phyloP scores from a whole-genome alignment of 2,113 vertebrate genomes.

The Acinonyx jubatus region DNA sequence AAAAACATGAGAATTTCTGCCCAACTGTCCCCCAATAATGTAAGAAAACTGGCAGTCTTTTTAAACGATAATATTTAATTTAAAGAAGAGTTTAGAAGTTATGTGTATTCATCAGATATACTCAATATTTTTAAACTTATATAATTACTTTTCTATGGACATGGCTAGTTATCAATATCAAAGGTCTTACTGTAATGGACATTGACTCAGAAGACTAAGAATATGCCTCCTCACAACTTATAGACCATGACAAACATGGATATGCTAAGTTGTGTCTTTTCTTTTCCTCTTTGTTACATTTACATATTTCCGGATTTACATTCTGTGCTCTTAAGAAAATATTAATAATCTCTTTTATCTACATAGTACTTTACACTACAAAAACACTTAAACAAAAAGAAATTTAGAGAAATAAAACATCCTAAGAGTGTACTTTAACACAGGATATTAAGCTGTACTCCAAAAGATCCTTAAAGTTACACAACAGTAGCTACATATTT shows the following conservation, averaged over 20 bases:
- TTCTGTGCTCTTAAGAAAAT: neutral
- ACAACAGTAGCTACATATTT: neutral
- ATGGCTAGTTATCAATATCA: slow-evolving; percentile 26
- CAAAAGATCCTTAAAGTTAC: neutral
- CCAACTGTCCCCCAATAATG: neutral
- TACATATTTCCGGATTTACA: neutral
- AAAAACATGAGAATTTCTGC: neutral
- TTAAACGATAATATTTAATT: slow-evolving; percentile 5
- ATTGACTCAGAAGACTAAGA: neutral
- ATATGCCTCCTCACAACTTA: neutral
- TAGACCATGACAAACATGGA: neutral
- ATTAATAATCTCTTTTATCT: neutral
- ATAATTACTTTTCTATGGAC: neutral
- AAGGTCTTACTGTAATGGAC: neutral
- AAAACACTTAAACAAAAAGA: slow-evolving; percentile 31
- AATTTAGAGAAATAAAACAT: neutral
- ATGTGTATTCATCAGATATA: neutral
- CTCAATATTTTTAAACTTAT: neutral
- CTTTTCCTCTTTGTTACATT: neutral
- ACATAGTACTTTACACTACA: neutral
- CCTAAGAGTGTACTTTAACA: neutral
- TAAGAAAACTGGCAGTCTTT: neutral
- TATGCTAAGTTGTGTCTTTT: neutral
- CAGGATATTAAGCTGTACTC: neutral
- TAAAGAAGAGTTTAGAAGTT: slow-evolving; percentile 12